Base-by-base conservation (phyloP, 2,113 vertebrate species). In the Oncorhynchus tshawytscha region DNA sequence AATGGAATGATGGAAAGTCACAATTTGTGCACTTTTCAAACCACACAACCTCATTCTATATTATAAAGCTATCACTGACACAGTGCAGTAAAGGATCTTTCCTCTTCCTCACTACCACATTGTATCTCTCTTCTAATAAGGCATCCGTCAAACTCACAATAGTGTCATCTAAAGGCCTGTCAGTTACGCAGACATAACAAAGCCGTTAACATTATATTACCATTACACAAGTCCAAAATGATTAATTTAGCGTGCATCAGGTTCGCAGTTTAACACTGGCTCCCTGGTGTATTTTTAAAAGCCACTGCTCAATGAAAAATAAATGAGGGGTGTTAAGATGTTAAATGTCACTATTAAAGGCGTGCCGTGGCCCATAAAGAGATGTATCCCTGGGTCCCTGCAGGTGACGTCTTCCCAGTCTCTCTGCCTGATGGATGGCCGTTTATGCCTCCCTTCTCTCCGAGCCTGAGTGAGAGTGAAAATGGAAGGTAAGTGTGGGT, bases 261-360 rank as follows among this genome's bases (percentile, higher is more conserved):
- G 75, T 39, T 2, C 1, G 9, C 34, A 60, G 54, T 90, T 87
- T 81, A 89, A 84, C 86, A 81, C 81, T 77, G 77, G 49, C 75
- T 84, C 74, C 78, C 87, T 71, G 74, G 78, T 77, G 70, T 78
- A 78, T 81, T 76, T 79, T 86, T 83, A 77, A 89, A 81, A 78
- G 77, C 31, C 73, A 49, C 49, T 67, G 67, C 78, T 77, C 76
- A 76, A 66, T 80, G 48, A 72, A 81, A 70, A 87, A 64, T 82
- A 78, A 75, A 90, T 84, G 74, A 81, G 70, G 76, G 80, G 88
- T 73, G 59, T 77, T 78, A 16, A 12, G 62, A 85, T 81, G 74
- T 90, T 85, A 87, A 90, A 89, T 86, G 82, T 87, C 84, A 84
- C 78, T 67, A 75, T 87, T 87, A 86, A 88, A 87, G 67, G 34